Conservation (phyloP, 2,113 vertebrate genomes). For the Lasiurus borealis region DNA sequence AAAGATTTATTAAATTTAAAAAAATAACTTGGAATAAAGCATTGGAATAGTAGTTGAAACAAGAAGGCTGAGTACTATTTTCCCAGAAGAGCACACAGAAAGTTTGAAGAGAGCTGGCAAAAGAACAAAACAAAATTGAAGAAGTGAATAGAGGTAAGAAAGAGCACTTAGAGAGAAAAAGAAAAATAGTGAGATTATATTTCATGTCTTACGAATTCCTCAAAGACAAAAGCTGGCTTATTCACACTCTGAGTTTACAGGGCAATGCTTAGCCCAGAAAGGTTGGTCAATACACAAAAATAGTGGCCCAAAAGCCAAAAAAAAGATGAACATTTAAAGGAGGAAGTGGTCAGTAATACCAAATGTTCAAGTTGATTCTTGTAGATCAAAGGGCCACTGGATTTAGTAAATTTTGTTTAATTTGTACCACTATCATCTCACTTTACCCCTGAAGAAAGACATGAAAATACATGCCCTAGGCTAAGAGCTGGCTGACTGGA, state of each 20-base stretch:
- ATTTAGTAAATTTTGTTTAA: not conserved
- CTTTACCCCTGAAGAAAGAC: not conserved
- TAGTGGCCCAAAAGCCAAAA: not conserved
- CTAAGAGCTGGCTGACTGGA: no score
- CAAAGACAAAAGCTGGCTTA: not conserved
- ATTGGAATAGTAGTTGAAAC: not conserved
- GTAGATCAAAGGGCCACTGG: not conserved
- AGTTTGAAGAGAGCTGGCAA: not conserved
- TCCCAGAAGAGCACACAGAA: not conserved
- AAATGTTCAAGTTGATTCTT: not conserved
- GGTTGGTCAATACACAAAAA: conserved; percentile 3
- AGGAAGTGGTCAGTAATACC: not conserved
- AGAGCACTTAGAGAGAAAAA: not conserved
- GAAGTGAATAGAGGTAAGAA: not conserved
- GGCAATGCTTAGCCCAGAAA: not conserved
- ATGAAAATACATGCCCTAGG: not conserved
- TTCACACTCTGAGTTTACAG: not conserved
- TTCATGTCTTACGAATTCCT: not conserved
- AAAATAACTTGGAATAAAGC: not conserved
- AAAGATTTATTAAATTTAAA: not conserved
- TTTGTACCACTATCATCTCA: not conserved
- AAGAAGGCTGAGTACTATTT: not conserved
- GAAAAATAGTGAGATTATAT: not conserved
- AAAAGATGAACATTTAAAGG: not conserved
- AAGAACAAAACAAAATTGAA: conserved; percentile 35